Conservation (phyloP, 2,797 vertebrate genomes). For the Brotogeris chrysoptera region DNA sequence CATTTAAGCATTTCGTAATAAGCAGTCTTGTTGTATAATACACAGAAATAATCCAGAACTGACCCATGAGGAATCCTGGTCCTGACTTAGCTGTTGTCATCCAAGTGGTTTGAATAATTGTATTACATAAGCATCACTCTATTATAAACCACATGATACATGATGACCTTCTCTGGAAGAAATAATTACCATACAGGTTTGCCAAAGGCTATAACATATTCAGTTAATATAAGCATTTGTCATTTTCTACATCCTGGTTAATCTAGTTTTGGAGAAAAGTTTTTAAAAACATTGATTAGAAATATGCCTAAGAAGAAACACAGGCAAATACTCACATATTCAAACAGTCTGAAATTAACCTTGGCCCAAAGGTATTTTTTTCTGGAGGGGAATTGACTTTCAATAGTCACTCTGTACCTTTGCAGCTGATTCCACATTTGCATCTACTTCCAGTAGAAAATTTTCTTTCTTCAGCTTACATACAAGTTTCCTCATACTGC, state of each 20-base stretch:
- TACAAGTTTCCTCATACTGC: not conserved
- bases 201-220: not conserved
- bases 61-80: not conserved
- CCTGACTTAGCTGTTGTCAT: not conserved
- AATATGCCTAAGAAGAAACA: not conserved
- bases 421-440: not conserved
- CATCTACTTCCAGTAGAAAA: not conserved
- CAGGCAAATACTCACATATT: not conserved
- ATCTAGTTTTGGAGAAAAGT: not conserved
- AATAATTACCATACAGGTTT: not conserved
- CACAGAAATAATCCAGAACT: not conserved
- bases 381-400: not conserved
- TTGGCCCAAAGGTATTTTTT: not conserved
- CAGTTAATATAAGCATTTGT: not conserved
- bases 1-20: not conserved
- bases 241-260: not conserved
- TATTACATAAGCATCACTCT: slow-evolving; percentile 13
- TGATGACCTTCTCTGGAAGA: slow-evolving; percentile 16
- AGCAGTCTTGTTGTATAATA: not conserved
- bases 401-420: not conserved
- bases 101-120: slow-evolving; percentile 7
- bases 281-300: not conserved
- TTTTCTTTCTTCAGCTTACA: not conserved
- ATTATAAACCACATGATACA: not conserved
- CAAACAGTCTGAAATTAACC: not conserved